phyloP scores from a whole-genome alignment of 1,140 invertebrate genomes.

The Drosophila santomea region DNA sequence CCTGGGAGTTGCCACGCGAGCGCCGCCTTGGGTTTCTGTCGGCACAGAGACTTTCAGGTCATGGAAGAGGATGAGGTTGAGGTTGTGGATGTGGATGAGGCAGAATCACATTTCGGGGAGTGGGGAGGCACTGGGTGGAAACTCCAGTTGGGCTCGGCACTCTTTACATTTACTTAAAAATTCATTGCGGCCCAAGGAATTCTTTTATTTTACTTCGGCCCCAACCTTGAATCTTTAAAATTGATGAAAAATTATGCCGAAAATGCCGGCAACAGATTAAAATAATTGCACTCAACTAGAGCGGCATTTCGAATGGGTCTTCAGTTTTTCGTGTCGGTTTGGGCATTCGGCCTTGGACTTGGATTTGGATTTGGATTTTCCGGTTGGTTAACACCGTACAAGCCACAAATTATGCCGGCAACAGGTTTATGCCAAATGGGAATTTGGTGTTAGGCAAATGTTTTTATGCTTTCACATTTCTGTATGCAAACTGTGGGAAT shows the following conservation, averaged over 20 bases:
- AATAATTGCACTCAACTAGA: constrained; percentile 67
- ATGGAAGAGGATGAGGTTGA: not conserved
- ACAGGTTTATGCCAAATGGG: constrained; percentile 70
- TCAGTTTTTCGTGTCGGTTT: not conserved
- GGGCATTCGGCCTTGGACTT: not conserved
- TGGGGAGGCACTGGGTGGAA: not conserved
- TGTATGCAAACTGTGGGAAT: constrained; percentile 70
- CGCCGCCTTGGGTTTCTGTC: constrained; percentile 14
- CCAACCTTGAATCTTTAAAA: constrained; percentile 41
- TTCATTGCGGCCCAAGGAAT: constrained; percentile 76
- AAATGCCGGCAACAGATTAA: constrained; percentile 77
- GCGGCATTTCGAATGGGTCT: not conserved
- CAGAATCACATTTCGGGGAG: not conserved
- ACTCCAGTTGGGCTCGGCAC: constrained; percentile 26
- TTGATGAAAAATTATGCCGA: constrained; percentile 77
- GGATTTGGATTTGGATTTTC: not conserved
- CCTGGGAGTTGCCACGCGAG: constrained; percentile 74
- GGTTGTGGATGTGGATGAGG: not conserved
- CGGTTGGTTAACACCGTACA: constrained; percentile 26
- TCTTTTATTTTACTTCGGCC: constrained; percentile 67
- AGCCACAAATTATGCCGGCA: constrained; percentile 62
- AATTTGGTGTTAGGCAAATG: constrained; percentile 55
- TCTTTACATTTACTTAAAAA: constrained; percentile 81
- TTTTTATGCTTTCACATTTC: constrained; percentile 52
- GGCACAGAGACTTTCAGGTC: constrained; percentile 1